Percentiles rank a stretch among this genome's conserved stretches.
Evolutionary conservation across 2,113 vertebrate genomes (phyloP).

Genomic region (Naja naja): DNA sequence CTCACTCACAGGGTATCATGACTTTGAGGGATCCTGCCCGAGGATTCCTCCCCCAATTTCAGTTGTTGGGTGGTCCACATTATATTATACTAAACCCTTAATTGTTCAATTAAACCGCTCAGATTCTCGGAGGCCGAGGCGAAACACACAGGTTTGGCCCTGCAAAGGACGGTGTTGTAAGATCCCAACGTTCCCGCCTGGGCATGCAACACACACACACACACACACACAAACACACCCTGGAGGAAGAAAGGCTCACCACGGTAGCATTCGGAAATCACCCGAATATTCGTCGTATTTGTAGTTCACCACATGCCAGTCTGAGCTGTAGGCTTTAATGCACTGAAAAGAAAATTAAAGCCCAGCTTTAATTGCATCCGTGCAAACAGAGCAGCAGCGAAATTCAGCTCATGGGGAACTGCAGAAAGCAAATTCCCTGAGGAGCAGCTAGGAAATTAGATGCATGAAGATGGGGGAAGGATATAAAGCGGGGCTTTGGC

Average conservation of each 20-base stretch:
- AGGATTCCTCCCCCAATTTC: neutral
- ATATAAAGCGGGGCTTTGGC: no score
- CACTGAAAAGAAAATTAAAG: conserved; percentile 78
- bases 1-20: neutral
- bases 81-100: neutral
- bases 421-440: neutral
- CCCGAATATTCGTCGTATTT: conserved; percentile 96
- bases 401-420: no score
- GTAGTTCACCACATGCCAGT: conserved; percentile 93
- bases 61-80: neutral
- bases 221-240: no score
- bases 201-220: neutral
- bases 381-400: neutral
- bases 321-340: conserved; percentile 94
- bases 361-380: neutral
- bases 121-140: neutral
- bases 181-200: no score
- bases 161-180: neutral
- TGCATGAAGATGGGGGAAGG: no score
- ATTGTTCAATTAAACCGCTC: neutral
- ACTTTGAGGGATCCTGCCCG: neutral
- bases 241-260: conserved; percentile 72
- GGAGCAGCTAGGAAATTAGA: neutral
- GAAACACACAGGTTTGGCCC: no score
- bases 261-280: conserved; percentile 92